Base-by-base conservation (phyloP, 2,113 vertebrate genomes). In the Sarotherodon lohbergeri region DNA sequence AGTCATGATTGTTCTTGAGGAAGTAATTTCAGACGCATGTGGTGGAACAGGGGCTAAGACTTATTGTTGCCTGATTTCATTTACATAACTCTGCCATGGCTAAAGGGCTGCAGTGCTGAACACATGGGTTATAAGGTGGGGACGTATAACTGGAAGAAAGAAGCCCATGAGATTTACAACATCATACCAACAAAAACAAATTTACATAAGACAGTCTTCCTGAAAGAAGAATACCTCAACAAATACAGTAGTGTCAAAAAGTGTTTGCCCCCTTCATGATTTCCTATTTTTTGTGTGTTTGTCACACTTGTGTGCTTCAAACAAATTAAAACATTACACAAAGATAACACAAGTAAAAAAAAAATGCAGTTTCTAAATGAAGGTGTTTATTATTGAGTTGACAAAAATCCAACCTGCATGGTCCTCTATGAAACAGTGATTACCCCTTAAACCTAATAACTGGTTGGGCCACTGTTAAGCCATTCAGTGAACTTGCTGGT, bases 1-100 rank as follows among this genome's bases (percentile, higher is more conserved):
- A 87, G 39, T n/a, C 50, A 34, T 88, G 84, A 86, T 87, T 93
- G 85, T 93, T 91, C 87, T 83, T 10, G n/a, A 29, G 76, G 89
- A 93, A 92, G 80, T 92, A 82, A 94, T 91, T 84, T 88, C 55
- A 83, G 85, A 80, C 5, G 2, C 86, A 81, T 56, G 27, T 41
- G 34, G 85, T n/a, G 16, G 36, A 91, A 85, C 22, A 11, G n/a
- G 82, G 78, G 46, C 79, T 85, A 48, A 78, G 50, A 85, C 59
- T 83, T 82, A 48, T 57, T 81, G 87, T 46, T 56, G 66, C 57
- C 71, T 90, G 86, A 82, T 80, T 80, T 80, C 24, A 89, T 93
- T 93, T 86, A 80, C 56, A 86, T 87, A 85, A 80, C 78, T 36
- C 34, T n/a, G 66, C 3, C n/a, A 34, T 12, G 39, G 86, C 82